A percentile compares a stretch with the other conserved stretches of the same genome.
Conservation (phyloP, 2,888 invertebrate species). For the Smittia sp. region DNA sequence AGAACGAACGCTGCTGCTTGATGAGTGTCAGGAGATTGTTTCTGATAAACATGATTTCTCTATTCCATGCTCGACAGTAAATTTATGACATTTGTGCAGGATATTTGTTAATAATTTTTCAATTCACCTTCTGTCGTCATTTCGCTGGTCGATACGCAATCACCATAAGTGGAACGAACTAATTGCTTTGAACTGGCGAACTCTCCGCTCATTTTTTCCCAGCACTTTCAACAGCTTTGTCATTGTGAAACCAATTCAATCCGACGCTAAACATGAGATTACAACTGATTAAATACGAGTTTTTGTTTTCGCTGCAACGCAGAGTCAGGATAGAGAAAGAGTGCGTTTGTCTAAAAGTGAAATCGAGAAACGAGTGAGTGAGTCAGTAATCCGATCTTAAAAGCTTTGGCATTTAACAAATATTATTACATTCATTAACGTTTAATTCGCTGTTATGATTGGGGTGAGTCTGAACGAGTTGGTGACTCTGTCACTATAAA, state of each 20-base stretch:
- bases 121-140: constrained; percentile 14
- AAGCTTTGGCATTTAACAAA: constrained; percentile 1
- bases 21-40: neutral
- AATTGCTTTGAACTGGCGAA: no score
- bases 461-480: neutral
- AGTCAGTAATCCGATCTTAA: constrained; percentile 4
- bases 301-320: neutral
- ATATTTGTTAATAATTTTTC: neutral
- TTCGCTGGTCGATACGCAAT: neutral
- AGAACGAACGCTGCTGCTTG: neutral
- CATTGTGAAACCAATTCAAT: neutral
- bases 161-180: no score
- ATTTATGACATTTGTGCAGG: neutral
- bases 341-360: neutral
- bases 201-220: no score
- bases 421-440: constrained; percentile 2
- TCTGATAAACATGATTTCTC: constrained; percentile 8
- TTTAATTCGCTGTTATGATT: neutral
- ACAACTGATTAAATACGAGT: neutral
- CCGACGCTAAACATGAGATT: neutral
- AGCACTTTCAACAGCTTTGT: neutral
- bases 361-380: neutral
- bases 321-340: neutral
- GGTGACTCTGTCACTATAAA: neutral
- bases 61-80: neutral